Evolutionary conservation across 2,888 invertebrate species (phyloP).

Genomic region (Cremastobaeus sp.): DNA sequence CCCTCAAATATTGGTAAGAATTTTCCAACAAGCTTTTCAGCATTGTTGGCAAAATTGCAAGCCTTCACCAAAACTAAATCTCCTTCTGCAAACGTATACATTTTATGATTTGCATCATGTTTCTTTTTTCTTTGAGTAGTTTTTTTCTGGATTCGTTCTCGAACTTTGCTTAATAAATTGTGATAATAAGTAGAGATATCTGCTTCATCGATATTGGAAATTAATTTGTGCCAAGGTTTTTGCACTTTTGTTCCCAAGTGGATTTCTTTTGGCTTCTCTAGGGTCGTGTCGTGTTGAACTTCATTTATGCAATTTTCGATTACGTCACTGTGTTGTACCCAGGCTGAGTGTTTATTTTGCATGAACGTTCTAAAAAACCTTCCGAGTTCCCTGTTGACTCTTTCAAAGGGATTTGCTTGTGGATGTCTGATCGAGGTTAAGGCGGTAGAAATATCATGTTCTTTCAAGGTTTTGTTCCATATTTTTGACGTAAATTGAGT

Average conservation of each 20-base stretch:
- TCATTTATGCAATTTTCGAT: background rate
- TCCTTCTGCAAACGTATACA: background rate
- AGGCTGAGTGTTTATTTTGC: background rate
- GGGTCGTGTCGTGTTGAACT: background rate
- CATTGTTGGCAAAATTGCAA: background rate
- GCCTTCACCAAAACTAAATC: background rate
- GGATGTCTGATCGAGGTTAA: background rate
- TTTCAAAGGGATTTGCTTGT: background rate
- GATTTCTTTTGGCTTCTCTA: no score
- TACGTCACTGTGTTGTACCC: background rate
- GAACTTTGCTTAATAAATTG: no score
- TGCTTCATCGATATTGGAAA: background rate
- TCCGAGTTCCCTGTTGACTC: no score
- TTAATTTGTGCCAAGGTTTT: background rate
- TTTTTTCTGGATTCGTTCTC: no score
- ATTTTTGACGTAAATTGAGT: background rate
- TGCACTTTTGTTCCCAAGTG: background rate
- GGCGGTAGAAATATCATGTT: no score
- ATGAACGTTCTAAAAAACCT: background rate
- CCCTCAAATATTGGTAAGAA: background rate
- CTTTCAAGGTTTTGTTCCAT: background rate
- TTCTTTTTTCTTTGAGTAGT: background rate
- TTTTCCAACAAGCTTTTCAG: background rate
- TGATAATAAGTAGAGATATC: no score
- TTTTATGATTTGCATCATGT: background rate